These are phyloP conservation scores for Meloidogyne exigua DNA, from an alignment of 1,140 invertebrate genomes.

Conservation along the genomic window DNA sequence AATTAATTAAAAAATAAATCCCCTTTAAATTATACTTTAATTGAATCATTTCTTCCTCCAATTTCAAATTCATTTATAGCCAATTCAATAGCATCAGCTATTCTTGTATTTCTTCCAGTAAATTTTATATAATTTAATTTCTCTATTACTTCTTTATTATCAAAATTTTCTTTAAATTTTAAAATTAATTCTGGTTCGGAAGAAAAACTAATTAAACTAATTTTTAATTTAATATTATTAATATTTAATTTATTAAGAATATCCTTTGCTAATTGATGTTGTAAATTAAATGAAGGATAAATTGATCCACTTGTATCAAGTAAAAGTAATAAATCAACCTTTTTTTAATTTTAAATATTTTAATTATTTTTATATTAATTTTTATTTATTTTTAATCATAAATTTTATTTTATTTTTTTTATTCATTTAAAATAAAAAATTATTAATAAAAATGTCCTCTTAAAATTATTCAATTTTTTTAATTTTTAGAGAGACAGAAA, in stretches of 20 bases:
- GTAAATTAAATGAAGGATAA: conserved; percentile 37
- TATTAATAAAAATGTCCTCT: too few relatives aligned
- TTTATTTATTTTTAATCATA: too few relatives aligned
- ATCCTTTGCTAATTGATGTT: conserved; percentile 42
- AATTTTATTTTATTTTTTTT: too few relatives aligned
- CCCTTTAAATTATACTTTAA: background rate
- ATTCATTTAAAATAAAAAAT: too few relatives aligned
- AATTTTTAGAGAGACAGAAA: background rate
- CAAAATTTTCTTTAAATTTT: conserved; percentile 4
- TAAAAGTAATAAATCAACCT: conserved; percentile 52
- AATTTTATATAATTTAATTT: conserved; percentile 37
- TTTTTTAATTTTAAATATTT: background rate
- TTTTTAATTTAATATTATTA: conserved; percentile 12
- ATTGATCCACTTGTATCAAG: conserved; percentile 55
- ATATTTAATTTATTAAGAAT: conserved; percentile 36
- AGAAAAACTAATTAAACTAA: conserved; percentile 31
- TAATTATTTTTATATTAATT: too few relatives aligned
- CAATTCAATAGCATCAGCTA: conserved; percentile 52
- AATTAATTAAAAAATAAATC: background rate
- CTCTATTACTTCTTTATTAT: conserved; percentile 27
- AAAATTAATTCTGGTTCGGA: conserved; percentile 27
- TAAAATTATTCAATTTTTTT: too few relatives aligned
- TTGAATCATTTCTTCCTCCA: conserved; percentile 38
- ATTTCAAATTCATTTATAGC: conserved; percentile 41
- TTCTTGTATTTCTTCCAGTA: conserved; percentile 48